Percentiles rank a stretch among this genome's conserved stretches.
phyloP scores from a whole-genome alignment of 2,113 vertebrate species.

The Centrocercus urophasianus region DNA sequence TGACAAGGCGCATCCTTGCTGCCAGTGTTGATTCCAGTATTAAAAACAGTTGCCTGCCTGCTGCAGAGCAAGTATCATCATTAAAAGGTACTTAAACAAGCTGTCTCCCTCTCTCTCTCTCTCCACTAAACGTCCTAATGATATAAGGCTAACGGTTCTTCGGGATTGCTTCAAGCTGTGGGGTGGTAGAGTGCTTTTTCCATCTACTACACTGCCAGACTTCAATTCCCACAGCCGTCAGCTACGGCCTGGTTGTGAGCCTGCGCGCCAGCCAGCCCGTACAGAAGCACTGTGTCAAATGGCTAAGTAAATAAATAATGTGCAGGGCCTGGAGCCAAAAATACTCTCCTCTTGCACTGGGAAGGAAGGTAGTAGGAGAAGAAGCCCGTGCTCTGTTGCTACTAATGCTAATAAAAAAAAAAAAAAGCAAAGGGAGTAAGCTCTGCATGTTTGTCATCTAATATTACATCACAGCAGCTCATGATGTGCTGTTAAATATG shows the following conservation, averaged over 20 bases:
- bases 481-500: constrained; percentile 21
- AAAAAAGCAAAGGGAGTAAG: background rate
- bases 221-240: background rate
- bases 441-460: background rate
- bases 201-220: background rate
- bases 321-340: constrained; percentile 32
- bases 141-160: background rate
- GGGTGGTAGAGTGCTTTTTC: background rate
- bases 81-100: background rate
- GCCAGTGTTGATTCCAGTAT: background rate
- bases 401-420: background rate
- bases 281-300: background rate
- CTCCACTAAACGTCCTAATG: background rate
- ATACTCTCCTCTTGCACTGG: background rate
- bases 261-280: background rate
- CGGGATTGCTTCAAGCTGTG: background rate
- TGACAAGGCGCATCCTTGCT: background rate
- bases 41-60: background rate
- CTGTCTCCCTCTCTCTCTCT: background rate
- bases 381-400: background rate
- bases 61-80: background rate
- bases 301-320: constrained; percentile 26
- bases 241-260: background rate
- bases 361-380: background rate
- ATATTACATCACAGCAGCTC: constrained; percentile 40